phyloP scores from a whole-genome alignment of 2,888 invertebrate genomes.

The Autographa pulchrina region DNA sequence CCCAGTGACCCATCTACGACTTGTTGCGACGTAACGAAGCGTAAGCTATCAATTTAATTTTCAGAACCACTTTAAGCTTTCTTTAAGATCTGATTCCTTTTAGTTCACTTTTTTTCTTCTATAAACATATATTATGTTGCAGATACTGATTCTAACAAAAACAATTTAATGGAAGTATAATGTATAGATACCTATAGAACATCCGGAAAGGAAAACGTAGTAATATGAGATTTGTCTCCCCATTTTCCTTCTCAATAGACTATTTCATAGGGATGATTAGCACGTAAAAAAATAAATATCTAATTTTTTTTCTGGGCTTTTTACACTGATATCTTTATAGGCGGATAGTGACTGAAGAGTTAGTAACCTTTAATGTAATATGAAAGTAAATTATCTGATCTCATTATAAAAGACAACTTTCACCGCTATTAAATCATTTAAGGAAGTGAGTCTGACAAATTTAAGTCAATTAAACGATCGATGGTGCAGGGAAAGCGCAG shows the following conservation, averaged over 20 bases:
- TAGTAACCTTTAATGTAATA: conserved; percentile 8
- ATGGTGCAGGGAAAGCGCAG: conserved; percentile 70
- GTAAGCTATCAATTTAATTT: background rate
- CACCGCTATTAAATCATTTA: conserved; percentile 39
- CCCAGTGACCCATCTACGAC: background rate
- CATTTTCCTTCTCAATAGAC: conserved; percentile 3
- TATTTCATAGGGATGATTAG: too few relatives aligned
- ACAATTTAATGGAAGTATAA: too few relatives aligned
- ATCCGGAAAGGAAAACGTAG: conserved; percentile 7
- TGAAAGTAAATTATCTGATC: conserved; percentile 21
- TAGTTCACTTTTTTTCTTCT: background rate
- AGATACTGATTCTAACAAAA: too few relatives aligned
- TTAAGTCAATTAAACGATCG: conserved; percentile 78
- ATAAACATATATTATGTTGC: too few relatives aligned
- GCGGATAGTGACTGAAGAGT: background rate
- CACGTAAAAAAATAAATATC: too few relatives aligned
- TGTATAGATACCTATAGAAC: conserved; percentile 22
- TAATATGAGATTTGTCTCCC: conserved; percentile 7
- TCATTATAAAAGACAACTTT: conserved; percentile 29
- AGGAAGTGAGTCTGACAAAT: conserved; percentile 75
- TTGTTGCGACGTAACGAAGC: conserved; percentile 1
- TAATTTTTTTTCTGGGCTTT: too few relatives aligned
- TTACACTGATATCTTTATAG: too few relatives aligned
- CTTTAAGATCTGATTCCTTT: background rate
- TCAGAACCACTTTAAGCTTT: background rate